These are phyloP conservation scores for Rachycentron canadum DNA, from an alignment of 2,797 vertebrate species.

Conservation along the genomic window DNA sequence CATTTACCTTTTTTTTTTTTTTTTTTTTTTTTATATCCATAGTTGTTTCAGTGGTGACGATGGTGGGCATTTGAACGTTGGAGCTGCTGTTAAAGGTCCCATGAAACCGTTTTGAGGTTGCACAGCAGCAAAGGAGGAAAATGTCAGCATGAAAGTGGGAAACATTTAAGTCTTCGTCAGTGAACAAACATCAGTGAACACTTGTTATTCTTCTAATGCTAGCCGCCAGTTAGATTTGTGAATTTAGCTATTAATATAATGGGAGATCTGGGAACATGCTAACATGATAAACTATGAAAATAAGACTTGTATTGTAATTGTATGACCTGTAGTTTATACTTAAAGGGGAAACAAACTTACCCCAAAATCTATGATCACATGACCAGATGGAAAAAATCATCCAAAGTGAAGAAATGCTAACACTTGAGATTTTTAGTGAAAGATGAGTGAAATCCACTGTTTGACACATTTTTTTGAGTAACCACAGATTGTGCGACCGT, in stretches of 20 bases:
- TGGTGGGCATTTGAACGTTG: not conserved
- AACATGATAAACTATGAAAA: too few relatives aligned
- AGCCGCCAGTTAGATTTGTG: not conserved
- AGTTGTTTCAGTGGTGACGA: not conserved
- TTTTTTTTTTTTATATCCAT: not conserved
- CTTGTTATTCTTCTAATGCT: too few relatives aligned
- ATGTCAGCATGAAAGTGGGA: not conserved
- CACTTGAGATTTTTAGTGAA: too few relatives aligned
- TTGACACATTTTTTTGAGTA: too few relatives aligned
- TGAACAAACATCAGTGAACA: too few relatives aligned
- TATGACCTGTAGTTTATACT: too few relatives aligned
- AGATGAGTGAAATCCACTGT: too few relatives aligned
- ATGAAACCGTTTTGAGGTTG: slow-evolving; percentile 1
- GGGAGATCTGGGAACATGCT: not conserved
- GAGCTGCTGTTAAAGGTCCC: slow-evolving; percentile 27
- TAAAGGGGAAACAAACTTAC: not conserved
- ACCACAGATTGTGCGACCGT: not conserved
- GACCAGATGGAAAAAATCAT: too few relatives aligned
- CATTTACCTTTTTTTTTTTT: not conserved
- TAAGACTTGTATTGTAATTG: too few relatives aligned
- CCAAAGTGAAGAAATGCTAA: not conserved
- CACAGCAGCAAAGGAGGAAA: not conserved
- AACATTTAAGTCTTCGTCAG: not conserved
- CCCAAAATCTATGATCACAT: too few relatives aligned
- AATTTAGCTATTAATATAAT: not conserved